Conservation (phyloP, 2,888 invertebrate genomes). For the Tryphoninae sp. region DNA sequence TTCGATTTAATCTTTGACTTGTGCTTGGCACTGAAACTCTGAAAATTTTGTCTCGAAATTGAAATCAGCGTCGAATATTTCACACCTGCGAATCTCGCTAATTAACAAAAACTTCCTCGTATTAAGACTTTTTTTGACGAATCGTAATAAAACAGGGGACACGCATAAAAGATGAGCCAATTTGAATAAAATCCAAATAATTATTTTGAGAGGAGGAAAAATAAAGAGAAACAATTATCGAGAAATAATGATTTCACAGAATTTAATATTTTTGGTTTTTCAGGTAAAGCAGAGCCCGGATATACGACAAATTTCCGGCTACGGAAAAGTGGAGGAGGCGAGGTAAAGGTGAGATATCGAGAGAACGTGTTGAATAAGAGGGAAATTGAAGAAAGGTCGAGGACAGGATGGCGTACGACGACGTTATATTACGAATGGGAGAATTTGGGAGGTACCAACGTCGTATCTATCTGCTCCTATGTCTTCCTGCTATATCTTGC, state of each 20-base stretch:
- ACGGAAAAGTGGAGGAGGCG: neutral
- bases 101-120: neutral
- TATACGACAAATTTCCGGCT: neutral
- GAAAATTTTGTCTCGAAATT: neutral
- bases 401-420: slow-evolving; percentile 87
- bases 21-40: neutral
- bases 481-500: slow-evolving; percentile 87
- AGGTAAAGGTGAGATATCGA: neutral
- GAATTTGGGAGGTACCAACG: slow-evolving; percentile 88
- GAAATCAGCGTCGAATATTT: neutral
- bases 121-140: neutral
- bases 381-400: slow-evolving; percentile 22
- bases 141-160: neutral
- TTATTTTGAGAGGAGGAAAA: neutral
- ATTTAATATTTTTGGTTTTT: neutral
- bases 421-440: slow-evolving; percentile 86
- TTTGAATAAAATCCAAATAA: neutral
- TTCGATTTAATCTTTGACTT: slow-evolving; percentile 17
- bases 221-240: neutral
- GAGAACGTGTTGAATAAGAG: neutral
- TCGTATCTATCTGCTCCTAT: slow-evolving; percentile 86
- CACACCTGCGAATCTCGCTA: neutral
- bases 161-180: neutral
- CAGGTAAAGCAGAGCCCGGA: neutral
- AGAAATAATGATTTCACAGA: neutral